Evolutionary conservation across 2,888 invertebrate species (phyloP), one percentile per base, ranked within the genome.

Genomic region (Tachystola acroxantha): DNA sequence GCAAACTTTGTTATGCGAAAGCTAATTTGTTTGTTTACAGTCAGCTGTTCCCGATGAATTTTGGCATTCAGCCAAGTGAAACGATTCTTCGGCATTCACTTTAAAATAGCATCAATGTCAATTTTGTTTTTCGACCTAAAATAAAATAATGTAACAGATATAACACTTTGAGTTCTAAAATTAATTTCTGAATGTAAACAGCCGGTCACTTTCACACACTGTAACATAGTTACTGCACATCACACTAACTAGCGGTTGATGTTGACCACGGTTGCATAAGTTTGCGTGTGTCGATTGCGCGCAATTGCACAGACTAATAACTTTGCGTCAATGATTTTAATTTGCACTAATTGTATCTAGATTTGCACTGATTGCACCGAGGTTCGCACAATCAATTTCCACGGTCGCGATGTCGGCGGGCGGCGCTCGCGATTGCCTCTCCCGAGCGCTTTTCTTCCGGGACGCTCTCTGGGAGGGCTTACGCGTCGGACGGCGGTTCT

Each of bases 101-200:
- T 70, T 58, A 63, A 80, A 85, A 84, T 82, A 84, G 70, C 69
- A 65, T 64, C 85, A 85, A 85, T 85, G 85, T 84, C 85, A 84
- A 70, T 69, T 79, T 82, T 85, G 85, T 85, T 85, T 76, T 78
- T 68, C 64, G 64, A 65, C 61, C 53, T 51, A 54, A 67, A 64
- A 63, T 62, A 66, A 57, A 58, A n/a, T n/a, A 51, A 55, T 40
- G 48, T 50, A 46, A 57, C 47, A 43, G 39, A 31, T 43, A 43
- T 39, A 42, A 37, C 37, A 39, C 35, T 34, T 16, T 48, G 50
- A 46, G 51, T 50, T 41, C 27, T 39, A 13, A 22, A 36, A 28
- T 32, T 7, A 34, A 30, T 19, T 14, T 32, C 16, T 36, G 40
- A 37, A 55, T 45, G 55, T 53, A 42, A 48, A 43, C 61, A 61